These are phyloP conservation scores for Ceratosolen fusciceps DNA, from an alignment of 1,140 invertebrate genomes.

Conservation along the genomic window DNA sequence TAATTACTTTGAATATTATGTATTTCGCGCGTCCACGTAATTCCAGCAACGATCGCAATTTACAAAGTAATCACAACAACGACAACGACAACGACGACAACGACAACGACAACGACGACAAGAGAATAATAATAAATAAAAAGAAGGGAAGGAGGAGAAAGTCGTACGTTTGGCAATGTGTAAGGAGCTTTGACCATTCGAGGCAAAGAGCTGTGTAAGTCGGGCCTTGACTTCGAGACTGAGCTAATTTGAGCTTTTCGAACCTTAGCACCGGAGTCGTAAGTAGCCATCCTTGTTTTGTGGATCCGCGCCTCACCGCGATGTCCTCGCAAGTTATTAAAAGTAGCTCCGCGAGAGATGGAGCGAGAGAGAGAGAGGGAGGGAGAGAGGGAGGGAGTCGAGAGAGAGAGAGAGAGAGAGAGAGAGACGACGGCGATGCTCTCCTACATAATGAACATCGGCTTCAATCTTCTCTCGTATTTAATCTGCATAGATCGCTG, in stretches of 20 bases:
- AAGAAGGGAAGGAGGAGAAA: neutral
- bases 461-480: conserved; percentile 57
- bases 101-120: too few species aligned
- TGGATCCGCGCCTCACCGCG: neutral
- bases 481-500: conserved; percentile 62
- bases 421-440: neutral
- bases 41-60: too few species aligned
- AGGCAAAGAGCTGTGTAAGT: neutral
- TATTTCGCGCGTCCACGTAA: too few species aligned
- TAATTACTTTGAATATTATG: too few species aligned
- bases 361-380: too few species aligned
- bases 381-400: too few species aligned
- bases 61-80: too few species aligned
- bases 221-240: neutral
- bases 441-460: neutral
- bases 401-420: too few species aligned
- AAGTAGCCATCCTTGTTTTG: neutral
- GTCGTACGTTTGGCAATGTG: neutral
- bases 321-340: neutral
- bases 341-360: conserved; percentile 4
- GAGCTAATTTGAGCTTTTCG: neutral
- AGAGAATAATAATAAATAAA: too few species aligned
- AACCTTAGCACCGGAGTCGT: neutral
- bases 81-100: too few species aligned
- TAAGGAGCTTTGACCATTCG: neutral